phyloP scores from a whole-genome alignment of 2,888 invertebrate genomes.

The Mimachlamys varia region DNA sequence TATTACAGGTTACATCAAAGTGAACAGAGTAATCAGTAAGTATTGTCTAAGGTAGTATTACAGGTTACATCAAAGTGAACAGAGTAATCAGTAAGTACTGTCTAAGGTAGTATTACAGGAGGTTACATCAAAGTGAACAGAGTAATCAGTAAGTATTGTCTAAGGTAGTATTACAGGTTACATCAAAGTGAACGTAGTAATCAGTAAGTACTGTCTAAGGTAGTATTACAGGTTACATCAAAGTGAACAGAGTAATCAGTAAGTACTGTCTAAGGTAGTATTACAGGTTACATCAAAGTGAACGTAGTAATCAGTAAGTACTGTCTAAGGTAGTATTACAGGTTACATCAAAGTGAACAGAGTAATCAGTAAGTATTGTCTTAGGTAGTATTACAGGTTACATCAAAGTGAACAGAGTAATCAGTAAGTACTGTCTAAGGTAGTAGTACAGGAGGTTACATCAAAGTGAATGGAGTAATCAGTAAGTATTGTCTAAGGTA shows the following conservation, averaged over 20 bases:
- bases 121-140: conserved; percentile 58
- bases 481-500: conserved; percentile 41
- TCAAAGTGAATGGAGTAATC: conserved; percentile 55
- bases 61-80: conserved; percentile 56
- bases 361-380: conserved; percentile 43
- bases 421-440: conserved; percentile 40
- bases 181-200: conserved; percentile 56
- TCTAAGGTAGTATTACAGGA: too few species aligned
- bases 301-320: conserved; percentile 55
- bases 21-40: conserved; percentile 55
- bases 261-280: conserved; percentile 34
- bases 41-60: too few species aligned
- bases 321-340: too few species aligned
- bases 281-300: too few species aligned
- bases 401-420: conserved; percentile 56
- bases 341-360: conserved; percentile 58
- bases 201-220: conserved; percentile 40
- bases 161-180: too few species aligned
- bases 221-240: too few species aligned
- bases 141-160: conserved; percentile 43
- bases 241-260: conserved; percentile 55
- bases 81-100: conserved; percentile 49
- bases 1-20: too few species aligned
- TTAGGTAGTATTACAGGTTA: too few species aligned
- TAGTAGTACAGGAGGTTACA: too few species aligned